Evolutionary conservation across 2,113 vertebrate species (phyloP), one percentile per base, ranked within the genome.

Genomic region (Phrynosoma blainvillii): DNA sequence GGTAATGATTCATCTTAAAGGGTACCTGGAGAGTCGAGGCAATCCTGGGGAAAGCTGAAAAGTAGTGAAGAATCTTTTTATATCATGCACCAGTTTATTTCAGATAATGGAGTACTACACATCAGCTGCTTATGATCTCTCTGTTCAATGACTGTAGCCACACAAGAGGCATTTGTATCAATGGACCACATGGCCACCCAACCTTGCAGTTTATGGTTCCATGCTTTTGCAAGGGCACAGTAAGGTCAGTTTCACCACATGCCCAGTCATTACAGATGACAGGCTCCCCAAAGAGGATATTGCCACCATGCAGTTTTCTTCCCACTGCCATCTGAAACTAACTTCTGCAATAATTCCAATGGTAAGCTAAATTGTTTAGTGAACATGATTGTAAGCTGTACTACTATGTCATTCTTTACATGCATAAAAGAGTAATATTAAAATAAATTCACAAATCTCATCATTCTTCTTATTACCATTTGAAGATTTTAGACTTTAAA

Each of bases 301-400:
- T 27, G 71, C 18, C 27, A 36, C 12, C 79, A 75, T 8, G 5
- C 27, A 75, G n/a, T n/a, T n/a, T n/a, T n/a, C n/a, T n/a, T n/a
- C n/a, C n/a, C n/a, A n/a, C n/a, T n/a, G n/a, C n/a, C n/a, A 70
- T 70, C 36, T 89, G 89, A 84, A n/a, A 2, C 13, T 4, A 59
- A 20, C 11, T 81, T 79, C 27, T 74, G 84, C 27, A 54, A 27
- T 80, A 47, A 75, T 54, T 70, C 47, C 79, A 85, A 88, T 92
- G 88, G 54, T 42, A 86, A 91, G 56, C 0, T 0, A 80, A 82
- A 87, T 2, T 73, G 1, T 5, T 90, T 76, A 42, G 16, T 84
- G 30, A 21, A 56, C 54, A 32, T 32, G 21, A 30, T 1, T 84
- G 79, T 32, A 91, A 92, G 88, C 0, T 30, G 1, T 68, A 10